Base-by-base conservation (phyloP, 2,797 vertebrate species). In the Hypotaenidia okinawae region DNA sequence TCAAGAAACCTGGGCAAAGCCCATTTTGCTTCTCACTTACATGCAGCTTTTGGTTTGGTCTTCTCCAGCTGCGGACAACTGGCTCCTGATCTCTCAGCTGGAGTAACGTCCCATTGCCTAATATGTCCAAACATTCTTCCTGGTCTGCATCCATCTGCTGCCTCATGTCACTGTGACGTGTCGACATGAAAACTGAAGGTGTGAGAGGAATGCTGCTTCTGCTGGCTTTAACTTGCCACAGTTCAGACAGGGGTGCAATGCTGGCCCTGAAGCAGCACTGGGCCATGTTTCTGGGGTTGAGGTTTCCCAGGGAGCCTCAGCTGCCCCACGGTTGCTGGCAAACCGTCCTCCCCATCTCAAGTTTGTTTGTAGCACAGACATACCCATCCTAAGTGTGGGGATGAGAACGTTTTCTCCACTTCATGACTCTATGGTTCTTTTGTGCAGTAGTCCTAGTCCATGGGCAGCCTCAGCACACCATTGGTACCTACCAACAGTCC, bases 181-280 rank as follows among this genome's bases (percentile, higher is more conserved):
- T 25, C 0, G 17, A 95, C 90, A 82, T 33, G 95, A 72, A 84
- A 92, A 79, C 66, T 30, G 77, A 73, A 96, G 84, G 92, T 93
- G 92, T 94, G 83, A 95, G 49, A 37, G 74, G 88, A 93, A 89
- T 90, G 47, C 80, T 95, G 7, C 77, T 93, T 94, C 83, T 91
- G 47, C 74, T 87, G 77, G 74, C 67, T 92, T 82, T 81, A 84
- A 68, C 70, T 85, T 59, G 15, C 0, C 16, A 76, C 90, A 95
- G 90, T 67, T 95, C 57, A 61, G 95, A 93, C 90, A 90, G 0
- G 2, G 13, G 33, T 5, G 3, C n/a, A 78, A 19, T 45, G 58
- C 45, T 85, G 23, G 61, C 43, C 49, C 81, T 80, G 59, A 58
- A 91, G 59, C 76, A 88, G 10, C 3, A 3, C 64, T 57, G 43